Percentiles rank a stretch among this genome's conserved stretches.
phyloP scores from a whole-genome alignment of 2,113 vertebrate species.

The Orientallactaga bullata region DNA sequence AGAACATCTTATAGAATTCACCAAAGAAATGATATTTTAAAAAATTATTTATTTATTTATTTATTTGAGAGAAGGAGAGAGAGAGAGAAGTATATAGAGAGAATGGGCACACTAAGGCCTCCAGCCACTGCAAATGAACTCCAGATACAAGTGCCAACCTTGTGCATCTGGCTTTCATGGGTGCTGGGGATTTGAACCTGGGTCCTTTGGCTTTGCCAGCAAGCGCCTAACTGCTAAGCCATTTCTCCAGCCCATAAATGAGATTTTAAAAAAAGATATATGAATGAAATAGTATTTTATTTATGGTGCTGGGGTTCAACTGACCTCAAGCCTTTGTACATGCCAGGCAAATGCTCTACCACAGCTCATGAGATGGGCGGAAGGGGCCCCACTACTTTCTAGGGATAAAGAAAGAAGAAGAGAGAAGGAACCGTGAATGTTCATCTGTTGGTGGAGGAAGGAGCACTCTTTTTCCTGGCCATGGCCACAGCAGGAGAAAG shows the following conservation, averaged over 20 bases:
- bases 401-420: background rate
- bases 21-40: conserved; percentile 42
- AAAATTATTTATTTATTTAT: background rate
- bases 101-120: too few relatives aligned
- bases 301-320: background rate
- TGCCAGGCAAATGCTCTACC: background rate
- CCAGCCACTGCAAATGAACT: too few relatives aligned
- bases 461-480: background rate
- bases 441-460: background rate
- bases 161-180: too few relatives aligned
- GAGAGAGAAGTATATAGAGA: too few relatives aligned
- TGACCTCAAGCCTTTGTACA: background rate
- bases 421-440: background rate
- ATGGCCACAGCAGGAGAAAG: accelerated
- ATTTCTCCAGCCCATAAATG: too few relatives aligned
- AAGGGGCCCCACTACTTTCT: background rate
- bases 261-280: too few relatives aligned
- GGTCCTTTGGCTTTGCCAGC: too few relatives aligned
- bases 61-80: too few relatives aligned
- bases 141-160: too few relatives aligned
- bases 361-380: background rate
- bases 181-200: too few relatives aligned
- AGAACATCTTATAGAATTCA: conserved; percentile 7
- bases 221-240: too few relatives aligned
- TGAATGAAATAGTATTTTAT: background rate